A percentile compares a stretch with the other conserved stretches of the same genome.
phyloP scores from a whole-genome alignment of 2,888 invertebrate genomes.

The Andrena minutula region DNA sequence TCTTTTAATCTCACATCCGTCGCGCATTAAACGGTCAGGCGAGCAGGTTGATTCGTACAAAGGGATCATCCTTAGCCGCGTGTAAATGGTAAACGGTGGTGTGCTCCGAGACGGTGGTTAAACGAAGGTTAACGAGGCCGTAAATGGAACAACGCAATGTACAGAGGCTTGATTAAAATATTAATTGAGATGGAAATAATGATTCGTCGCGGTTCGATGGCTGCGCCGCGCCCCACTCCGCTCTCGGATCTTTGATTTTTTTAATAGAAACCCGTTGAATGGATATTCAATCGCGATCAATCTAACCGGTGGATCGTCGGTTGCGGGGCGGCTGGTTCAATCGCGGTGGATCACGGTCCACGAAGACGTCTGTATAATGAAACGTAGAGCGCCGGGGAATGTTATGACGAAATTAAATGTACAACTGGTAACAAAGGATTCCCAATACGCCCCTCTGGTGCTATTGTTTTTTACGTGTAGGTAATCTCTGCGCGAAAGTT shows the following conservation, averaged over 20 bases:
- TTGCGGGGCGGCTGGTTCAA: constrained; percentile 11
- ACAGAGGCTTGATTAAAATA: constrained; percentile 84
- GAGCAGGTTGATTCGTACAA: constrained; percentile 37
- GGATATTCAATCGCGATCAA: constrained; percentile 50
- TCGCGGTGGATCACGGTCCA: constrained; percentile 15
- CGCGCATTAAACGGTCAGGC: constrained; percentile 1
- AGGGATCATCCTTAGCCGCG: constrained; percentile 34
- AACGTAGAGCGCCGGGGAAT: not conserved
- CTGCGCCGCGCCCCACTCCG: constrained; percentile 42
- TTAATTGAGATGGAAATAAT: constrained; percentile 85
- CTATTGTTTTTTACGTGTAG: too few species aligned
- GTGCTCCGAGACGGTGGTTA: constrained; percentile 49
- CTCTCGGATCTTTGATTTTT: constrained; percentile 57
- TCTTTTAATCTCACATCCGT: not conserved
- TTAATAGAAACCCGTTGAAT: constrained; percentile 61
- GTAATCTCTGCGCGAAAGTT: not conserved
- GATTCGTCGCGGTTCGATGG: constrained; percentile 79
- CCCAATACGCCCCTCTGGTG: too few species aligned
- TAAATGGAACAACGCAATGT: constrained; percentile 83
- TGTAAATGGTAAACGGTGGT: constrained; percentile 35
- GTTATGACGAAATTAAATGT: not conserved
- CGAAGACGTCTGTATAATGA: constrained; percentile 1
- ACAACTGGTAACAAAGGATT: not conserved
- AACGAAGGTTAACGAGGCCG: constrained; percentile 69
- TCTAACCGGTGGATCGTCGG: constrained; percentile 44